Evolutionary conservation across 2,888 invertebrate genomes (phyloP), one percentile per base, ranked within the genome.

Genomic region (Formica aserva): DNA sequence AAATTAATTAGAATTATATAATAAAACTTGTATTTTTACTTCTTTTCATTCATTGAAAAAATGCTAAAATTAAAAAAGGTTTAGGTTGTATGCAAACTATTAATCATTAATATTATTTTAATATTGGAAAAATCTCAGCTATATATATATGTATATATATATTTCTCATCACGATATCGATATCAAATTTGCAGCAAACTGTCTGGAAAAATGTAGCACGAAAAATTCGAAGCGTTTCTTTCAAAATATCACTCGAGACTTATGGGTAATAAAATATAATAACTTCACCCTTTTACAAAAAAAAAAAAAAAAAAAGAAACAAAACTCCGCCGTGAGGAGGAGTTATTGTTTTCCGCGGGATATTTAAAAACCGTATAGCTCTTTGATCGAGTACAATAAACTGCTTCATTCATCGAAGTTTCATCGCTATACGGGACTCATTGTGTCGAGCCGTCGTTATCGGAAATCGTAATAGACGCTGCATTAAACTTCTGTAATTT

Each of bases 401-500:
- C 65, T 65, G 77, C 60, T 67, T 67, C 77, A 76, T 76, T 76
- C 76, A 66, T 48, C 18, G 26, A 60, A 66, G 77, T 76, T 76
- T 13, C 26, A 60, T 62, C 60, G 75, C 74, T 69, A 48, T 60
- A 66, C 26, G 32, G 15, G 41, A 5, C 67, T 78, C 67, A 82
- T 84, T 84, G 66, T 72, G 62, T 29, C 67, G 45, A 66, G 52
- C 48, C 74, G 63, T n/a, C 76, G 48, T 82, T 84, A 84, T 84
- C 84, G 80, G 84, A 85, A 84, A 84, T 80, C 80, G 71, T 81
- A 84, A 84, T 81, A 76, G 65, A 72, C 72, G 62, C 60, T 63
- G 35, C 74, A 77, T 84, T 77, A 72, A 84, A 84, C 84, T 86
- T 86, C 82, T 48, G 69, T 66, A 84, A 84, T 84, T 85, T 84